Base-by-base conservation (phyloP, 1,140 invertebrate genomes). In the Parasteatoda tepidariorum region DNA sequence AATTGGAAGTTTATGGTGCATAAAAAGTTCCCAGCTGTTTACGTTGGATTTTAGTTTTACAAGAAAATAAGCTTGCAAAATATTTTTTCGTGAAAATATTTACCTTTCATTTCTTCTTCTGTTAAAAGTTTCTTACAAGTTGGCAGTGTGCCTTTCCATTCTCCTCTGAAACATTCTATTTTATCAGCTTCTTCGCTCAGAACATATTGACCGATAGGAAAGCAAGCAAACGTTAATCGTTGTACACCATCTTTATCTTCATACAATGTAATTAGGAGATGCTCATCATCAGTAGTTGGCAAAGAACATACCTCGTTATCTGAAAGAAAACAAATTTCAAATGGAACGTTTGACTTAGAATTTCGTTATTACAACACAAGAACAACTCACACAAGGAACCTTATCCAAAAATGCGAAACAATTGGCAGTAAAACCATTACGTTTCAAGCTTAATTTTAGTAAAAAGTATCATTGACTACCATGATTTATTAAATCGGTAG, bases 61-160 rank as follows among this genome's bases (percentile, higher is more conserved):
- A 18, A 54, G 18, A 54, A 54, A 54, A 54, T 54, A 18, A 18
- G 41, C 18, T 54, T 9, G 13, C 1, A 18, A 55, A 55, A 55
- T 18, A 48, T 48, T 11, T 18, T 48, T 11, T 18, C 18, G 41
- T 48, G 41, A 7, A 7, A 7, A 48, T 11, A 48, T 11, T 7
- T 48, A 48, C 7, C 9, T 11, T n/a, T n/a, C 11, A 78, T n/a
- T 31, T 78, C 62, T 22, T 48, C 6, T 55, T 78, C 74, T 22
- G 22, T 15, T 2, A 22, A 26, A 22, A 78, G 74, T 2, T n/a
- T 33, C 3, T 30, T 18, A 26, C 74, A 78, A 0, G 18, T 66
- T 2, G 74, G 74, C 4, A 66, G 13, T 13, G 24, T 3, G 5
- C 74, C 74, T 0, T 18, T 9, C 74, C 74, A 78, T 15, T 30